Conservation (phyloP, 2,888 invertebrate species). For the Noctua janthe region DNA sequence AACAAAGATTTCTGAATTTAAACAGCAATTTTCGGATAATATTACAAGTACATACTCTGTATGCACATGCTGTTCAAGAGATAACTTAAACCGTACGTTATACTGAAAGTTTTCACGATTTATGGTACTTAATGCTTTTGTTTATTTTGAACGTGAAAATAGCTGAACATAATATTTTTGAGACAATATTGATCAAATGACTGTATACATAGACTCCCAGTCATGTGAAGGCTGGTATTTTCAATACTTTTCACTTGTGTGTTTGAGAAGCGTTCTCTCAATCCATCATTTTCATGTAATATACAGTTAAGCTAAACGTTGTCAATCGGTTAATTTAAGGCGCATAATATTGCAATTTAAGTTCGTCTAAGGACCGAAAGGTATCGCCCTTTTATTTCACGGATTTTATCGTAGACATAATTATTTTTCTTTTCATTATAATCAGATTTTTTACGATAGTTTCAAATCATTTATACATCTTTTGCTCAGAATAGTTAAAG, state of each 20-base stretch:
- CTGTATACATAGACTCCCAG: not conserved
- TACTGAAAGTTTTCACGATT: constrained; percentile 57
- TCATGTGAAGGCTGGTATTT: not conserved
- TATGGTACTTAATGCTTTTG: constrained; percentile 52
- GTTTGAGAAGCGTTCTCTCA: not conserved
- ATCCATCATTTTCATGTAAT: not conserved
- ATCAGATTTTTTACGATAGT: too few species aligned
- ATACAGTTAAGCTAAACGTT: not conserved
- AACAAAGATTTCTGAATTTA: constrained; percentile 49
- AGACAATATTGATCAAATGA: not conserved
- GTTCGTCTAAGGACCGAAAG: not conserved
- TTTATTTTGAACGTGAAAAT: constrained; percentile 47
- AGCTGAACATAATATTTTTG: constrained; percentile 17
- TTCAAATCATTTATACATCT: too few species aligned
- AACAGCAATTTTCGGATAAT: constrained; percentile 57
- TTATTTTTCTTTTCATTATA: too few species aligned
- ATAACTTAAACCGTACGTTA: constrained; percentile 49
- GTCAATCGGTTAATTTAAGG: not conserved
- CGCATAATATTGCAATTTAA: not conserved
- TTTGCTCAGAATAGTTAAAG: too few species aligned
- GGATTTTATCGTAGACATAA: not conserved
- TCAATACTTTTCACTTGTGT: not conserved
- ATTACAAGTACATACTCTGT: constrained; percentile 43
- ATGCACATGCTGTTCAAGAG: constrained; percentile 51
- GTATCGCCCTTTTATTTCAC: not conserved